A percentile compares a stretch with the other conserved stretches of the same genome.
phyloP scores from a whole-genome alignment of 2,888 invertebrate species.

The Synanthedon andrenaeformis region DNA sequence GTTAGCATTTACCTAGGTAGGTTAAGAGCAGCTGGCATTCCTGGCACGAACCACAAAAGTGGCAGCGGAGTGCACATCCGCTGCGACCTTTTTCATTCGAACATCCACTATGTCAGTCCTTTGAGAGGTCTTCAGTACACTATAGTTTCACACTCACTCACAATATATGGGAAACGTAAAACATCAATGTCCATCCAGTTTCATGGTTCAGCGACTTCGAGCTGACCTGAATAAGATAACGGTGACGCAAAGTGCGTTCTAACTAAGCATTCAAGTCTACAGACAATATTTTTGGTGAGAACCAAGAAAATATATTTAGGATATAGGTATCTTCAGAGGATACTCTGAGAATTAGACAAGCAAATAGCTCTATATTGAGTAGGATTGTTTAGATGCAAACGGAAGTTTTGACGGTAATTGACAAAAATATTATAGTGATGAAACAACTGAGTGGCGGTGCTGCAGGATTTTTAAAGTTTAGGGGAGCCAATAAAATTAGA shows the following conservation, averaged over 20 bases:
- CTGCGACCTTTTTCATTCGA: slow-evolving; percentile 36
- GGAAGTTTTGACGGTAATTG: slow-evolving; percentile 15
- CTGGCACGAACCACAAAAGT: slow-evolving; percentile 58
- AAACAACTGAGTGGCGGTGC: slow-evolving; percentile 43
- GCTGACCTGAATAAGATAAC: slow-evolving; percentile 51
- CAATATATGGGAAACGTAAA: slow-evolving; percentile 26
- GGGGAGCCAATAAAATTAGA: slow-evolving; percentile 65
- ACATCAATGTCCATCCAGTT: slow-evolving; percentile 51
- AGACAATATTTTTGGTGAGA: not conserved
- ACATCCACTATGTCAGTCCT: slow-evolving; percentile 23
- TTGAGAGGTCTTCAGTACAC: slow-evolving; percentile 21
- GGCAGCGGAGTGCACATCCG: slow-evolving; percentile 67
- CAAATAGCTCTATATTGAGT: no score
- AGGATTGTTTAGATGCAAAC: slow-evolving; percentile 5
- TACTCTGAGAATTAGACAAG: no score
- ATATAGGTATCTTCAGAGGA: no score
- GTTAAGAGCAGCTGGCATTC: slow-evolving; percentile 70
- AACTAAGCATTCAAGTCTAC: slow-evolving; percentile 30
- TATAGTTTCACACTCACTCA: slow-evolving; percentile 41
- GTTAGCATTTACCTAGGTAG: slow-evolving; percentile 50
- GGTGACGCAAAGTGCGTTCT: slow-evolving; percentile 43
- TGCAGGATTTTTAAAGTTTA: slow-evolving; percentile 51
- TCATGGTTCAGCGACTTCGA: slow-evolving; percentile 51
- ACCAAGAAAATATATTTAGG: no score
- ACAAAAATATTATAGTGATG: slow-evolving; percentile 53